Evolutionary conservation across 2,113 vertebrate species (phyloP).

Genomic region (Lepidothrix coronata): DNA sequence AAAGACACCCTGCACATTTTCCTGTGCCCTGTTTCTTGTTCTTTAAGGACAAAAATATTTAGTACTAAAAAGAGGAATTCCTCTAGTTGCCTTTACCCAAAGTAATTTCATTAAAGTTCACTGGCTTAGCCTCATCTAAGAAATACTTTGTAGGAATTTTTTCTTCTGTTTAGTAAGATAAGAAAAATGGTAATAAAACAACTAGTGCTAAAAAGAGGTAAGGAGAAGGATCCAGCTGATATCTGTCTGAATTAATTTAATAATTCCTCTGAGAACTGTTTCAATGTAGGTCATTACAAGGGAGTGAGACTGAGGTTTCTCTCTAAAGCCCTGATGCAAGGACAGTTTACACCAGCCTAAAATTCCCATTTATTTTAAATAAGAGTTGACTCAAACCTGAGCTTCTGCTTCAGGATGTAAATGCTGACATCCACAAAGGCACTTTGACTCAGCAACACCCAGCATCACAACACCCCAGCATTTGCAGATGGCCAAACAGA

Average conservation of each 20-base stretch:
- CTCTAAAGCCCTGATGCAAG: not conserved
- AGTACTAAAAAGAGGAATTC: not conserved
- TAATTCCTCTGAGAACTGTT: not conserved
- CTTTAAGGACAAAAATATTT: not conserved
- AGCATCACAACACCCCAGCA: not conserved
- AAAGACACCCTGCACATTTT: not conserved
- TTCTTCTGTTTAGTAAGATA: not conserved
- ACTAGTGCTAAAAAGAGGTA: not conserved
- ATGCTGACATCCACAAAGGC: not conserved
- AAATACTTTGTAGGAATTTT: not conserved
- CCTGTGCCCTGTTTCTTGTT: not conserved
- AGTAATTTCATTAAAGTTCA: not conserved
- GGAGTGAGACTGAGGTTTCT: not conserved
- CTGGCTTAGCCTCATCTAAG: not conserved
- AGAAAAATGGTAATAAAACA: not conserved
- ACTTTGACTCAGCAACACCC: not conserved
- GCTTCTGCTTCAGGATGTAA: not conserved
- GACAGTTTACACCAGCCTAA: not conserved
- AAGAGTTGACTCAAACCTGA: not conserved
- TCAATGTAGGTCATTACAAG: not conserved
- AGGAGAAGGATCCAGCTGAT: not conserved
- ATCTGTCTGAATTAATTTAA: slow-evolving; percentile 4
- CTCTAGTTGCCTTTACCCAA: not conserved
- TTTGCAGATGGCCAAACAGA: not conserved
- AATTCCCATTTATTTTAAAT: not conserved